Base-by-base conservation (phyloP, 2,113 vertebrate genomes). In the Nematolebias whitei region DNA sequence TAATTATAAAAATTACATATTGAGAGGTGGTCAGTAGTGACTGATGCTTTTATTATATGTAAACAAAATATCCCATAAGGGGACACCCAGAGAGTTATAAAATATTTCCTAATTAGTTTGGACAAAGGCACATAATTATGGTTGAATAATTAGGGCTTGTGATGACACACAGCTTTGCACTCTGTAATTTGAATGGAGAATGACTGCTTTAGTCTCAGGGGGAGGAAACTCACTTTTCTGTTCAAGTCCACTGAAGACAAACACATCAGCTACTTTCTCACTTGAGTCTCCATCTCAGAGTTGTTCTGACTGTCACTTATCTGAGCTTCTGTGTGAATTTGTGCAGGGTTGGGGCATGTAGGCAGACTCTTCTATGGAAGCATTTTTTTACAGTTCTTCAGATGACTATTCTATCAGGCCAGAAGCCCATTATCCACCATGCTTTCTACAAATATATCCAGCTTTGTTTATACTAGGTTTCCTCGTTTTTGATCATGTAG, bases 81-180 rank as follows among this genome's bases (percentile, higher is more conserved):
- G 20, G 6, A n/a, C 5, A 10, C 26, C 11, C 13, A 3, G 15
- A 55, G 10, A 54, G 24, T 38, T 66, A 26, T 38, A 1, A 48
- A 39, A 32, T 53, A 44, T 45, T 62, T 59, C 44, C 48, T 22
- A 8, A 55, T 38, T 18, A 18, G 32, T 50, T n/a, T 38, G 15
- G 54, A 35, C 57, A 67, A 59, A 50, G 18, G 60, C 16, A 1
- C 40, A 18, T 79, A 58, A 79, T 59, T 76, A 72, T 22, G 18
- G 64, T 43, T 10, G 59, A 69, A 56, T 73, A 69, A 73, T 73
- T 57, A 53, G 51, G 41, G 40, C 22, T 56, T 54, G 51, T 66
- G 67, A 76, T 66, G 64, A 79, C 67, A 61, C 52, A 12, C 20
- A 24, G 66, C 53, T 44, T 12, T 49, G 55, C 70, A 48, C 16